phyloP scores from a whole-genome alignment of 1,140 invertebrate species.

The Periplaneta americana region DNA sequence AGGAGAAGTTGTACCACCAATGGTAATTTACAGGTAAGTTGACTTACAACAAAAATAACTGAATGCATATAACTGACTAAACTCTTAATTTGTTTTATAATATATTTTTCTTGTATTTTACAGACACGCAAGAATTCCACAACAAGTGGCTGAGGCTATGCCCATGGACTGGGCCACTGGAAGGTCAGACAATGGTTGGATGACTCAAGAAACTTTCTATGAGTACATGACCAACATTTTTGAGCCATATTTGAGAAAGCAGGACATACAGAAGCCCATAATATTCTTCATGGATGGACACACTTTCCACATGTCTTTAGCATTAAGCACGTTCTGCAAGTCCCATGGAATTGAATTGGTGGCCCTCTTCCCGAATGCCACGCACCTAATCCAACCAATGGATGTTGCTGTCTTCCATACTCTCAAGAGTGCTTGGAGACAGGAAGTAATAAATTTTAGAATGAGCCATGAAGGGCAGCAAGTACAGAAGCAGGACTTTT shows the following conservation, averaged over 20 bases:
- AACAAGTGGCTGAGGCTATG: slow-evolving; percentile 26
- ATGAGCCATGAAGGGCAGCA: no score
- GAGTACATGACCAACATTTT: slow-evolving; percentile 37
- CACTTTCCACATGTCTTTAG: slow-evolving; percentile 32
- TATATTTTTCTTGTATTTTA: no score
- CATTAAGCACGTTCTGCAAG: slow-evolving; percentile 33
- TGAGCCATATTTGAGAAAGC: slow-evolving; percentile 32
- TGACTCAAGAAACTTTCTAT: slow-evolving; percentile 35
- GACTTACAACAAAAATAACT: no score
- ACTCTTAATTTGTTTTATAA: no score
- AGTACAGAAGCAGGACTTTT: no score
- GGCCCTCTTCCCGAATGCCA: slow-evolving; percentile 24
- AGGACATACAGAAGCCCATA: slow-evolving; percentile 31
- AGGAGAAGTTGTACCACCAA: slow-evolving; percentile 29
- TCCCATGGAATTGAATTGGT: slow-evolving; percentile 32
- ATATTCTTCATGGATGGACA: slow-evolving; percentile 40
- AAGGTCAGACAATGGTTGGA: slow-evolving; percentile 36
- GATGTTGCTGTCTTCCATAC: slow-evolving; percentile 25
- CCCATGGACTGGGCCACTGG: slow-evolving; percentile 33
- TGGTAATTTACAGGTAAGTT: slow-evolving; percentile 33
- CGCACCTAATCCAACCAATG: slow-evolving; percentile 28
- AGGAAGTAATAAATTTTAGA: no score
- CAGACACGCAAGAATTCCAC: slow-evolving; percentile 30
- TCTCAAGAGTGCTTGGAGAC: slow-evolving; percentile 21
- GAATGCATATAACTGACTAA: no score